Evolutionary conservation across 2,888 invertebrate genomes (phyloP).

Genomic region (Eurytoma adleriae): DNA sequence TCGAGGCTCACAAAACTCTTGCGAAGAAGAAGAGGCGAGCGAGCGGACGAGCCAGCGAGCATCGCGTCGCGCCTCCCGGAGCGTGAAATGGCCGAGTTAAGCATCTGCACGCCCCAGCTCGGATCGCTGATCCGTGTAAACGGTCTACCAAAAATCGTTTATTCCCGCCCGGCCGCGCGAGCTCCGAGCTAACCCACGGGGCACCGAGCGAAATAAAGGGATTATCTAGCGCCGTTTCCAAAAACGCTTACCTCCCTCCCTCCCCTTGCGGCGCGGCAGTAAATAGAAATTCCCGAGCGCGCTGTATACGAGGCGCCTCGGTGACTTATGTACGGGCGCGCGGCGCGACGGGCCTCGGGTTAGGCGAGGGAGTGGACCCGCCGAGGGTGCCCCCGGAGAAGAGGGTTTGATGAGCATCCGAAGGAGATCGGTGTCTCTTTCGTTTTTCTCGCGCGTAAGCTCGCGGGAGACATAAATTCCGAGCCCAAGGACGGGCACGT

Average conservation of each 20-base stretch:
- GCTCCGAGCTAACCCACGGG: neutral
- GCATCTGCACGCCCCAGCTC: slow-evolving; percentile 69
- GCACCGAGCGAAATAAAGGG: slow-evolving; percentile 55
- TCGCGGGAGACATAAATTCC: slow-evolving; percentile 43
- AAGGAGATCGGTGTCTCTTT: slow-evolving; percentile 13
- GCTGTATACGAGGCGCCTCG: neutral
- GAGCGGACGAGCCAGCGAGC: slow-evolving; percentile 24
- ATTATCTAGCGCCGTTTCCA: slow-evolving; percentile 49
- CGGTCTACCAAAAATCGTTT: slow-evolving; percentile 61
- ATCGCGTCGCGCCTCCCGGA: slow-evolving; percentile 67
- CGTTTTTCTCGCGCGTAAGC: neutral
- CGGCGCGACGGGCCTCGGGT: neutral
- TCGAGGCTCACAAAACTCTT: neutral
- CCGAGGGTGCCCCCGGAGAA: neutral
- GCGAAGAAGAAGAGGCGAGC: slow-evolving; percentile 4
- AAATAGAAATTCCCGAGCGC: slow-evolving; percentile 52
- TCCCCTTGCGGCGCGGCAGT: slow-evolving; percentile 7
- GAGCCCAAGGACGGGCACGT: slow-evolving; percentile 3
- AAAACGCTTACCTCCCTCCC: slow-evolving; percentile 12
- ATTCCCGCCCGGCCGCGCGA: slow-evolving; percentile 49
- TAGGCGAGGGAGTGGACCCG: neutral
- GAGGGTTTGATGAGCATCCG: slow-evolving; percentile 42
- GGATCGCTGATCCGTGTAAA: slow-evolving; percentile 60
- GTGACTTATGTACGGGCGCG: slow-evolving; percentile 28
- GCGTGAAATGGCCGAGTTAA: slow-evolving; percentile 76